Base-by-base conservation (phyloP, 2,797 vertebrate genomes). In the Botia almorhae region DNA sequence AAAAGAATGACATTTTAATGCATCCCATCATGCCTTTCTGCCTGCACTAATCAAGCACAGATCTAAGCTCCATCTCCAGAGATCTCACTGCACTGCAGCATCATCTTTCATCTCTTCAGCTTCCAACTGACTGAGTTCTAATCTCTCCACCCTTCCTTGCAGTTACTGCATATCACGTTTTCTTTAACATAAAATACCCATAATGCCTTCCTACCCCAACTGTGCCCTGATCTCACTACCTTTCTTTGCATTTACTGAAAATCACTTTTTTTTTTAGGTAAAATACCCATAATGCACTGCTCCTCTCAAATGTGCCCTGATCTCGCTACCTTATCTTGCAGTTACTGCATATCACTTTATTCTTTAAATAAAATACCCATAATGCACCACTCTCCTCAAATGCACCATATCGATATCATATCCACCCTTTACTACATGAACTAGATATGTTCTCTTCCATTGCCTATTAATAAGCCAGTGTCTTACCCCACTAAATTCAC, bases 1-100 rank as follows among this genome's bases (percentile, higher is more conserved):
- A 67, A 67, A 14, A 1, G 1, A 21, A 50, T 61, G 19, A 64
- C 12, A 29, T 43, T 64, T 67, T 73, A 4, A 29, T 73, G 26
- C 0, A 4, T 68, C 60, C 46, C 14, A 53, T 78, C 46, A 48
- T 64, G 58, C 19, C 53, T 65, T 33, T 67, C 29, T 80, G 50
- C 33, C 48, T 53, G 69, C 69, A 55, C 46, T 73, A 56, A 80
- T 77, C 65, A 33, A 63, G 68, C 43, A 63, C 26, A 7, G 68
- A 79, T 80, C 61, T 58, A 36, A 73, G 60, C 61, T 48, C 12
- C 2, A 50, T 73, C 78, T 67, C 70, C 6, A 67, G 78, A 73
- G 78, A 80, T 73, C 50, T 67, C 78, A 56, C 50, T 46, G 69
- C 69, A 46, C 65, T 43, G 65, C 65, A 50, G 56, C 60, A 63